Percentiles rank a stretch among this genome's conserved stretches.
Conservation (phyloP, 1,140 invertebrate species). For the Monomorium pharaonis region DNA sequence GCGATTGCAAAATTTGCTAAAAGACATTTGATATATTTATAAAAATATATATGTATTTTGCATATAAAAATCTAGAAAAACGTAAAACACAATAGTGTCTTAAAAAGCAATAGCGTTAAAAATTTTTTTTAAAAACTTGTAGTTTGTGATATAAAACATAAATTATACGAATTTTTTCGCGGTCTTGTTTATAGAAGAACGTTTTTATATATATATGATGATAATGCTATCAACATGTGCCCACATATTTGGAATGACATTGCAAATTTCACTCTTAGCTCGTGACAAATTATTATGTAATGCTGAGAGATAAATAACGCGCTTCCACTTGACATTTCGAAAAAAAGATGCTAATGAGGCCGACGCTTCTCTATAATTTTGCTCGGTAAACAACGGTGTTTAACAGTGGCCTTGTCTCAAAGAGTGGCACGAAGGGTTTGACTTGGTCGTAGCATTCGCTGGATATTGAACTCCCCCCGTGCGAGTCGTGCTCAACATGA, state of each 20-base stretch:
- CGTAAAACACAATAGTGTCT: neutral
- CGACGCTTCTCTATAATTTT: slow-evolving; percentile 36
- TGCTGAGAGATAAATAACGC: neutral
- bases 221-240: neutral
- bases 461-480: slow-evolving; percentile 64
- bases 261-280: neutral
- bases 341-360: neutral
- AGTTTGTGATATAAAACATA: neutral
- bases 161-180: neutral
- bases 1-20: neutral
- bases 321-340: neutral
- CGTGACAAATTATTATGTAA: neutral
- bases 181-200: neutral
- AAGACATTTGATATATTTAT: neutral
- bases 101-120: neutral
- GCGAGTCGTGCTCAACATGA: slow-evolving; percentile 81
- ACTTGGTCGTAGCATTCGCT: slow-evolving; percentile 64
- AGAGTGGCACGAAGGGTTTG: slow-evolving; percentile 62
- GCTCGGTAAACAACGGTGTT: slow-evolving; percentile 14
- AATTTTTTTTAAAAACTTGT: neutral
- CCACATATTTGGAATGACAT: neutral
- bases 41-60: slow-evolving; percentile 20
- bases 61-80: neutral
- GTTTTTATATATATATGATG: neutral
- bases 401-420: slow-evolving; percentile 35